Percentiles rank a stretch among this genome's conserved stretches.
phyloP scores from a whole-genome alignment of 2,888 invertebrate species.

The Seira sanloemensis region DNA sequence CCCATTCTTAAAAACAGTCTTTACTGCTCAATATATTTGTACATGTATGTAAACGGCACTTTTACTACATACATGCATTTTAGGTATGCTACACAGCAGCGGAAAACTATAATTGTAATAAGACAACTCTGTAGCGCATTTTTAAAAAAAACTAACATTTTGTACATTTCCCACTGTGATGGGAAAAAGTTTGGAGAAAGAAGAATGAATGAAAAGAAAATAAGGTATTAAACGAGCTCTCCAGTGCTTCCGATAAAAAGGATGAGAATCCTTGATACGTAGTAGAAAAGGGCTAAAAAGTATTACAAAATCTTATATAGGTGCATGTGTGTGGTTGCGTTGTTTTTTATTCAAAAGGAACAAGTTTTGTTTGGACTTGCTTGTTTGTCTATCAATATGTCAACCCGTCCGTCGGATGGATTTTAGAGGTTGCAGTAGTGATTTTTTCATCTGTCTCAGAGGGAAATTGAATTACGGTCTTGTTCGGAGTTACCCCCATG shows the following conservation, averaged over 20 bases:
- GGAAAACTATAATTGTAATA: background rate
- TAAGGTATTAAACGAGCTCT: conserved; percentile 34
- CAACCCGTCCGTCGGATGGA: conserved; percentile 51
- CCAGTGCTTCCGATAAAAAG: conserved; percentile 18
- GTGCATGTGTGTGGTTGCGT: too few species aligned
- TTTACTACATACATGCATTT: too few species aligned
- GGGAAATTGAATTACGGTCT: background rate
- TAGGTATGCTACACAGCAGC: too few species aligned
- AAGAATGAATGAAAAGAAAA: conserved; percentile 3
- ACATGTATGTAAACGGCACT: background rate
- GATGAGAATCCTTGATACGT: too few species aligned
- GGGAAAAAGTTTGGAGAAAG: conserved; percentile 15
- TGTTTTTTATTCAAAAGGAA: conserved; percentile 39
- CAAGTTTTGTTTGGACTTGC: conserved; percentile 46
- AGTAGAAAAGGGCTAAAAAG: too few species aligned
- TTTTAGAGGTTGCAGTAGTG: conserved; percentile 26
- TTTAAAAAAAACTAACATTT: conserved; percentile 53
- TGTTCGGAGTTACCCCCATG: background rate
- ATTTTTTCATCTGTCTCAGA: conserved; percentile 21
- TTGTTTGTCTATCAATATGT: conserved; percentile 57
- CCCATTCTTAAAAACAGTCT: background rate
- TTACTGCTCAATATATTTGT: background rate
- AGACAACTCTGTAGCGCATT: background rate
- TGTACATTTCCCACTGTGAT: conserved; percentile 53
- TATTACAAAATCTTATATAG: too few species aligned